Evolutionary conservation across 2,888 invertebrate genomes (phyloP).

Genomic region (Hyles lineata): DNA sequence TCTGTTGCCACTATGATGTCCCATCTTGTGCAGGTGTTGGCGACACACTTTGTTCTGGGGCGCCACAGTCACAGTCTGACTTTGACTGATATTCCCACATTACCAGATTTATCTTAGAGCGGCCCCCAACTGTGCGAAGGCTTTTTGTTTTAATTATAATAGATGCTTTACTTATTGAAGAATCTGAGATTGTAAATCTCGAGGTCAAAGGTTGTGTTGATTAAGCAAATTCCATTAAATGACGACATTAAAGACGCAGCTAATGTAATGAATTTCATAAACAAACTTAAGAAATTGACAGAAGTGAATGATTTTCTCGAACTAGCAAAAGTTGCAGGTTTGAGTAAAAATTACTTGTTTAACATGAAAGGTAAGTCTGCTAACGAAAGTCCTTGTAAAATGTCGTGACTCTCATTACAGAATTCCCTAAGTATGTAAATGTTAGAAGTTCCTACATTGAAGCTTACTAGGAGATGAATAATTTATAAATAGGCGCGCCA

Average conservation of each 20-base stretch:
- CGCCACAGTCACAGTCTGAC: too few species aligned
- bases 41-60: too few species aligned
- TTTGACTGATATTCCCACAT: too few species aligned
- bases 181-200: neutral
- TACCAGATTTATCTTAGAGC: too few species aligned
- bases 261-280: neutral
- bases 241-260: conserved; percentile 7
- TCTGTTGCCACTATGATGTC: too few species aligned
- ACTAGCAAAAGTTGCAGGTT: conserved; percentile 22
- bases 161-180: neutral
- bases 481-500: conserved; percentile 32
- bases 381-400: conserved; percentile 39
- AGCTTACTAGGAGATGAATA: conserved; percentile 34
- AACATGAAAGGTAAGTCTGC: conserved; percentile 36
- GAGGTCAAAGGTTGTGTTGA: neutral
- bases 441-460: conserved; percentile 34
- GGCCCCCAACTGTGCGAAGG: too few species aligned
- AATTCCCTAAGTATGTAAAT: conserved; percentile 48
- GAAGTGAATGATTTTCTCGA: neutral
- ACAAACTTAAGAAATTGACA: neutral
- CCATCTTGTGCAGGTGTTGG: too few species aligned
- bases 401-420: conserved; percentile 40
- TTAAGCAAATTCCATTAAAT: neutral
- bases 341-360: conserved; percentile 38
- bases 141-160: too few species aligned